Base-by-base conservation (phyloP, 2,888 invertebrate species). In the Agonopterix alstromeriana region DNA sequence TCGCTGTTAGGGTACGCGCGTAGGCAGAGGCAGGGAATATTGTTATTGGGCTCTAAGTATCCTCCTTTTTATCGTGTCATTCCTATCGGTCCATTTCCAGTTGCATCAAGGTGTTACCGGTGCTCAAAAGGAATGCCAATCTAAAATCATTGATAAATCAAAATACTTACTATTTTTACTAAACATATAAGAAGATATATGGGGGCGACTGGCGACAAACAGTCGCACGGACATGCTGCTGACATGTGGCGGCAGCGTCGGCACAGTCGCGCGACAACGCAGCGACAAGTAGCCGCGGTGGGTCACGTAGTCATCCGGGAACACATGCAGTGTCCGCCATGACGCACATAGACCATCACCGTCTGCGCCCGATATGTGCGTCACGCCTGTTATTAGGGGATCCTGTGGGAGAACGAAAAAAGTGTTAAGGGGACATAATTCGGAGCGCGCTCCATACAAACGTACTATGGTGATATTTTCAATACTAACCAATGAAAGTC, bases 171-270 rank as follows among this genome's bases (percentile, higher is more conserved):
- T 86, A 67, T 85, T 87, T 73, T 86, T 87, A 75, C 87, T 87
- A 72, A 87, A 84, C 85, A 86, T 86, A 61, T 82, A 86, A 0
- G 83, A 80, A 1, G 87, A 84, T 73, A 87, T 83, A 67, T 85
- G 86, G 10, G 86, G 87, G 0, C 85, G 71, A 5, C 71, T 67
- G 0, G 85, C 86, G 27, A 87, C 82, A 45, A 81, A 86, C 9
- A 87, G 70, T 7, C 87, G 75, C 54, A 87, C 87, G 3, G 87
- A 82, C 86, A 87, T 87, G 58, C 73, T 72, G 49, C 86, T 77
- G 49, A 69, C 76, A 52, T 78, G 67, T 9, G 82, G 77, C 48
- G 87, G 87, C 0, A 68, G 63, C 44, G 87, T 86, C 17, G 72
- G 61, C 35, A 87, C 51, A 0, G 82, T 85, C 41, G 87, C 81